These are phyloP conservation scores for Lasioglossum marginatum DNA, from an alignment of 2,888 invertebrate genomes.

Conservation along the genomic window DNA sequence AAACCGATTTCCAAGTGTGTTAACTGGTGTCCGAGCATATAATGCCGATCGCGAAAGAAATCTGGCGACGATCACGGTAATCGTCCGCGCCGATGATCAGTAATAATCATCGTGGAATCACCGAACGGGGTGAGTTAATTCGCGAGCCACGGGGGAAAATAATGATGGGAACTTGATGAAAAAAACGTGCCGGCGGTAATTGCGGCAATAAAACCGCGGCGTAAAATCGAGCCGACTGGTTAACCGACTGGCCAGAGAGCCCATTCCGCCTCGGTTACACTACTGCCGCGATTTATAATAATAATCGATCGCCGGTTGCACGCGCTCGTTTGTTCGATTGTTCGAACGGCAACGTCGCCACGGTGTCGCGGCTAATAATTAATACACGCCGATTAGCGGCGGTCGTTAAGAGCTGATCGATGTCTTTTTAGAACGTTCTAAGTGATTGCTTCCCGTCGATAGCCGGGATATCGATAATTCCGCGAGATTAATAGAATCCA, in stretches of 20 bases:
- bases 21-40: background rate
- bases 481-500: constrained; percentile 57
- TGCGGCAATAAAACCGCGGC: constrained; percentile 25
- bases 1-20: background rate
- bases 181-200: constrained; percentile 21
- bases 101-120: background rate
- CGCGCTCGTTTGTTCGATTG: constrained; percentile 53
- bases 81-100: background rate
- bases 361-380: constrained; percentile 58
- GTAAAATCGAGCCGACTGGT: constrained; percentile 21
- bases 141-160: background rate
- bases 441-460: constrained; percentile 34
- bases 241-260: background rate
- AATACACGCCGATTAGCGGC: constrained; percentile 40
- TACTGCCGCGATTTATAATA: constrained; percentile 51
- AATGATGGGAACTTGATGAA: constrained; percentile 4
- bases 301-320: constrained; percentile 49
- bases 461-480: constrained; percentile 50
- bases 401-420: constrained; percentile 31
- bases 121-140: background rate
- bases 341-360: constrained; percentile 34
- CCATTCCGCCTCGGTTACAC: constrained; percentile 28
- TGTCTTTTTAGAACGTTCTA: constrained; percentile 62
- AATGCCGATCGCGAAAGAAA: background rate
- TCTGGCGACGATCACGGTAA: background rate